These are phyloP conservation scores for Ondatra zibethicus DNA, from an alignment of 2,113 vertebrate genomes.

Conservation along the genomic window DNA sequence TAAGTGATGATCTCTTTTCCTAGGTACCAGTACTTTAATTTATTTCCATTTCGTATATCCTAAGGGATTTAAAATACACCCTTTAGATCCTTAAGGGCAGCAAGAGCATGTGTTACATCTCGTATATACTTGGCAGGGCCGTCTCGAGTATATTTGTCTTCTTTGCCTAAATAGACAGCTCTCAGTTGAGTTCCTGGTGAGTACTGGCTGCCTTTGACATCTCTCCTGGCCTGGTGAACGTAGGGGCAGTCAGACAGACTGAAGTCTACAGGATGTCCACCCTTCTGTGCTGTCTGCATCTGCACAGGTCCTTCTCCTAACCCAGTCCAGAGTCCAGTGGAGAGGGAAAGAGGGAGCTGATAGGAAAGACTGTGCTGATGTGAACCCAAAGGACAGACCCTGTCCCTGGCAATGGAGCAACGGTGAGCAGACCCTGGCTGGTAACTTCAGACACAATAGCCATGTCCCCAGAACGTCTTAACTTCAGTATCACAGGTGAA, in stretches of 20 bases:
- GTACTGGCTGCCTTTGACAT: neutral
- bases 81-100: neutral
- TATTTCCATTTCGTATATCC: neutral
- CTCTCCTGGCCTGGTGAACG: too few relatives aligned
- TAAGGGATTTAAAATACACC: neutral
- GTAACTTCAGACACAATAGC: too few relatives aligned
- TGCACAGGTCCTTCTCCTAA: neutral
- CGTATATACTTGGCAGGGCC: fast-evolving
- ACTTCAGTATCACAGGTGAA: neutral
- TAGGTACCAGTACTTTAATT: neutral
- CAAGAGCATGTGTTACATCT: fast-evolving
- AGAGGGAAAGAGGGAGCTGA: neutral
- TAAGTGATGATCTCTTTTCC: neutral
- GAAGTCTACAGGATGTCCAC: too few relatives aligned
- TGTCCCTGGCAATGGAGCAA: neutral
- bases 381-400: neutral
- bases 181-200: neutral
- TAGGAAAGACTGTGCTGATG: neutral
- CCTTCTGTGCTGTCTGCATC: neutral
- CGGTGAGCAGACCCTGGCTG: too few relatives aligned
- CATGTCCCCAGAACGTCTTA: neutral
- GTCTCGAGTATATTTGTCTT: too few relatives aligned
- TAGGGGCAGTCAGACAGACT: neutral
- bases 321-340: neutral
- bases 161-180: neutral